Percentiles rank a stretch among this genome's conserved stretches.
phyloP scores from a whole-genome alignment of 92 coral and sea anemone species.

The Actinostola sp. region DNA sequence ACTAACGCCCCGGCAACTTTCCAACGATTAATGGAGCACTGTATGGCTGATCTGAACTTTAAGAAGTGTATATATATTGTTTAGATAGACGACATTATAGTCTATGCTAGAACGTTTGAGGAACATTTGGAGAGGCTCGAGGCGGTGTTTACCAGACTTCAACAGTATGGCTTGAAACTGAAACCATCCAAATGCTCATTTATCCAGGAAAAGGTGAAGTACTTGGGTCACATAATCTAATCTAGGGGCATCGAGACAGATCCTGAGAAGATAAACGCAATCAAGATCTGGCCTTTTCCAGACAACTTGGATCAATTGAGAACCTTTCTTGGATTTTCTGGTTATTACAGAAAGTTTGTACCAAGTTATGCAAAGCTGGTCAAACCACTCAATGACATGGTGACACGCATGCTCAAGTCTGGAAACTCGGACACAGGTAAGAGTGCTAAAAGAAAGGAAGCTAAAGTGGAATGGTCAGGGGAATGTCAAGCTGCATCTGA shows the following conservation, averaged over 20 bases:
- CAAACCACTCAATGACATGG: constrained; percentile 35
- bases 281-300: not conserved
- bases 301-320: constrained; percentile 18
- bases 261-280: not conserved
- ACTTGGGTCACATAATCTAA: constrained; percentile 52
- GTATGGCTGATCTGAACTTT: constrained; percentile 31
- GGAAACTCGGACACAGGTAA: too few species aligned
- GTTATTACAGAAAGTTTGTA: constrained; percentile 41
- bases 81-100: constrained; percentile 47
- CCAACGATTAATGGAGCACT: constrained; percentile 16
- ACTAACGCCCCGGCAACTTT: constrained; percentile 16
- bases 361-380: constrained; percentile 36
- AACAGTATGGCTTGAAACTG: constrained; percentile 40
- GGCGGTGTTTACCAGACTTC: constrained; percentile 42
- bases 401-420: too few species aligned
- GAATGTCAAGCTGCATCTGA: constrained; percentile 35
- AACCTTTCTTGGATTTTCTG: constrained; percentile 44
- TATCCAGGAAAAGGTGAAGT: constrained; percentile 34
- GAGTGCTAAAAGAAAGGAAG: not conserved
- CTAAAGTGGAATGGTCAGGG: constrained; percentile 26
- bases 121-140: constrained; percentile 44
- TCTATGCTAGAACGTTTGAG: constrained; percentile 41
- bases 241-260: constrained; percentile 15
- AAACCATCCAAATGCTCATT: constrained; percentile 46
- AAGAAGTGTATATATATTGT: constrained; percentile 36